Evolutionary conservation across 2,888 invertebrate genomes (phyloP), one percentile per base, ranked within the genome.

Genomic region (Timema cristinae): DNA sequence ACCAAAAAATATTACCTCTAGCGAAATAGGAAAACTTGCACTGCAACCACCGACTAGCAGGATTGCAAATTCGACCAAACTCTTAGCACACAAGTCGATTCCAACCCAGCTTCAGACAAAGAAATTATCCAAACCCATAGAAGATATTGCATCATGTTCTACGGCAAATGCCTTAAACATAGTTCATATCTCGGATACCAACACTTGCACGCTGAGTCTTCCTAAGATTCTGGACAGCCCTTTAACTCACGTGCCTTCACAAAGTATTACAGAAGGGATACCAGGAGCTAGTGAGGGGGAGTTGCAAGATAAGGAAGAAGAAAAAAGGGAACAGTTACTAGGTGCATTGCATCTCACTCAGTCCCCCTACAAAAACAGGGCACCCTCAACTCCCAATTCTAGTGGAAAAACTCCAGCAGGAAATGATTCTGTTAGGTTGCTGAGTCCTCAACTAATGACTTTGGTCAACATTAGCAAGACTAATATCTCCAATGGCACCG

Each of bases 381-480:
- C 2, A 32, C 32, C 32, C 32, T 32, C 32, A 32, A 32, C 32
- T 32, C 32, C 32, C 32, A 32, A 32, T 32, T 32, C 32, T 32
- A 32, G 2, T 32, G 32, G 32, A 32, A 32, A 32, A 32, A 32
- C 32, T 32, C 32, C 4, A 4, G 13, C 63, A 7, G 16, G 47
- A 63, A 63, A 47, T 13, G 47, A 47, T 63, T 8, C 63, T 63
- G 63, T 47, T 13, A 13, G 15, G 10, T 47, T 54, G 47, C 2
- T 68, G 15, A 71, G 71, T 32, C 71, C 71, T n/a, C 59, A 61
- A 11, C 51, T 67, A 59, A n/a, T 68, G 61, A 56, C 50, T 16
- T 50, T 71, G 15, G 50, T 68, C 4, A 67, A 71, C n/a, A 15
- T 71, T 15, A 71, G 51, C 32, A 68, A 59, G 47, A 71, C 56